phyloP scores from a whole-genome alignment of 1,140 invertebrate species.

The Hestina assimilis region DNA sequence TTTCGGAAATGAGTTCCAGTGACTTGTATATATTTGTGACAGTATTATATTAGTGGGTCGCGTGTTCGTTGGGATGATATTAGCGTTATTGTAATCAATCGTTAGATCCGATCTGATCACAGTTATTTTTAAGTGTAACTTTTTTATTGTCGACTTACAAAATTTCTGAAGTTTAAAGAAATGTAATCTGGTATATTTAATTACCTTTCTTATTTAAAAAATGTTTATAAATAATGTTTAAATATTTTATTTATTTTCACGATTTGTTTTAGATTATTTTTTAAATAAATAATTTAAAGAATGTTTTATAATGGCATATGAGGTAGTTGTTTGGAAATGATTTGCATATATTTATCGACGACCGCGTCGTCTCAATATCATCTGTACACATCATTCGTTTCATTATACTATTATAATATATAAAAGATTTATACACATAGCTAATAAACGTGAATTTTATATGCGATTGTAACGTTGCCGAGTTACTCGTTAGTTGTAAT shows the following conservation, averaged over 20 bases:
- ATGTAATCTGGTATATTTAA: neutral
- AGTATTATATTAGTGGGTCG: constrained; percentile 54
- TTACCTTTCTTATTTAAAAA: neutral
- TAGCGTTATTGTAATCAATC: constrained; percentile 4
- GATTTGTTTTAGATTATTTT: neutral
- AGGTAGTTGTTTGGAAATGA: neutral
- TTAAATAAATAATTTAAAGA: neutral
- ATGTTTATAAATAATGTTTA: neutral
- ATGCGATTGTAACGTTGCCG: constrained; percentile 38
- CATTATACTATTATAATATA: constrained; percentile 51
- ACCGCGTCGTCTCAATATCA: constrained; percentile 46
- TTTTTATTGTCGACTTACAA: neutral
- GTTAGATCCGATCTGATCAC: constrained; percentile 5
- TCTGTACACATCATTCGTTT: constrained; percentile 62
- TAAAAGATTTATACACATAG: constrained; percentile 40
- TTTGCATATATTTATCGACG: neutral
- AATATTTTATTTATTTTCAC: neutral
- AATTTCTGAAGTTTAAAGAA: no score
- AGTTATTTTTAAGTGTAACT: neutral
- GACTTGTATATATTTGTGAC: constrained; percentile 46
- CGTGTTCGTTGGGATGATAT: constrained; percentile 13
- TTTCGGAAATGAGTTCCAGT: constrained; percentile 5
- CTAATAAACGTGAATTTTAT: constrained; percentile 36
- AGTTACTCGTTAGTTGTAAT: constrained; percentile 42
- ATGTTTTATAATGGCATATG: neutral